Evolutionary conservation across 2,888 invertebrate species (phyloP), one percentile per base, ranked within the genome.

Genomic region (Molorchus minor): DNA sequence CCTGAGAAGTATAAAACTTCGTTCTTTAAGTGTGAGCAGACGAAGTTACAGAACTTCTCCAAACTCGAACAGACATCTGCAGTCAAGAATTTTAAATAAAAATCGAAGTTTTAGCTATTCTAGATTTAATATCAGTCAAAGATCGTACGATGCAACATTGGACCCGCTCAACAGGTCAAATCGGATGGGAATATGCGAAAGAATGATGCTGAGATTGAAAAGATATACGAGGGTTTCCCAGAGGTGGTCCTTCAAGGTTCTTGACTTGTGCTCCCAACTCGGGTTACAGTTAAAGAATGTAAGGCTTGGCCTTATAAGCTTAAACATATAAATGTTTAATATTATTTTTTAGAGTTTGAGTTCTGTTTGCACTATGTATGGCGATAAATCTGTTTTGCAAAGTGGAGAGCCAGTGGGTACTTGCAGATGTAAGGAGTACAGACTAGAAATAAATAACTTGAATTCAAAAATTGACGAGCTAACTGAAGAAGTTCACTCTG

Each of bases 251-350:
- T 51, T 46, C 16, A 71, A 67, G 43, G 62, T 76, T 17, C 56
- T 74, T 19, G 71, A 75, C 13, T 49, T 73, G 5, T 76, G 74
- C 51, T 56, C 65, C 5, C 73, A 74, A 53, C 45, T 78, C 3
- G 75, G 76, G 16, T 51, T 73, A 8, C 69, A 72, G 17, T 43
- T 77, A 17, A 76, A 68, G 64, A 74, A 71, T 64, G 77, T 77
- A 60, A 71, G 70, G 67, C 15, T 38, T 46, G n/a, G n/a, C 8
- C 12, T 25, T 15, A 8, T 36, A 12, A n/a, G 17, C 3, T 21
- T 44, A 21, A 16, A 47, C 13, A 17, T 13, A 13, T 25, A 25
- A 8, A 21, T 12, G 12, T 25, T 8, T 2, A 8, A 16, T 56
- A 7, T 29, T 3, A 43, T 58, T 51, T 65, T 67, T 41, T 38